phyloP scores from a whole-genome alignment of 2,113 vertebrate species.

The Marmota monax region DNA sequence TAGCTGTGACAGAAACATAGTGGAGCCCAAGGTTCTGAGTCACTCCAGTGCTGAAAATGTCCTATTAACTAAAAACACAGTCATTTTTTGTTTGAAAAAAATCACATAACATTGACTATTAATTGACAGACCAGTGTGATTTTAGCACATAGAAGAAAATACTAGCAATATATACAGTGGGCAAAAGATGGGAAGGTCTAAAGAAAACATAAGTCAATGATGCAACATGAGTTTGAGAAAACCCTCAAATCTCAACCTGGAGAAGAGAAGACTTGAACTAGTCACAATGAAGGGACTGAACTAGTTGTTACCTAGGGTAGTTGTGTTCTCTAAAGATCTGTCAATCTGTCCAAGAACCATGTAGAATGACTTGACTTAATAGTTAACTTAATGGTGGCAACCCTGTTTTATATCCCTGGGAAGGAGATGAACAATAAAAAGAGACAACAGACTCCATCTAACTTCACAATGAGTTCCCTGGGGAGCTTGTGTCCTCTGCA shows the following conservation, averaged over 20 bases:
- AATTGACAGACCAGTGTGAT: background rate
- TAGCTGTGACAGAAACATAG: background rate
- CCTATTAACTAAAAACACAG: background rate
- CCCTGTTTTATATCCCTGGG: constrained; percentile 24
- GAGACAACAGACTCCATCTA: background rate
- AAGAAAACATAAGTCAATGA: background rate
- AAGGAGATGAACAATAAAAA: constrained; percentile 23
- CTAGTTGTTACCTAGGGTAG: background rate
- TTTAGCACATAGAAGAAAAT: constrained; percentile 22
- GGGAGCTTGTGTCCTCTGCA: constrained; percentile 40
- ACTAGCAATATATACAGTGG: background rate
- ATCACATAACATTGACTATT: background rate
- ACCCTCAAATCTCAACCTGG: background rate
- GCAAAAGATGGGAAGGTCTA: background rate
- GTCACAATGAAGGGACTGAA: background rate
- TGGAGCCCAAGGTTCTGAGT: background rate
- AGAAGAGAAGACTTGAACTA: background rate
- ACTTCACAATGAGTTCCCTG: constrained; percentile 57
- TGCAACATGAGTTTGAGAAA: background rate
- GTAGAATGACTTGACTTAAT: constrained; percentile 11
- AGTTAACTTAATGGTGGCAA: background rate
- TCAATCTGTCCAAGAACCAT: background rate
- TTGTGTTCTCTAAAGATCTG: background rate
- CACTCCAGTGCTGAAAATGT: background rate
- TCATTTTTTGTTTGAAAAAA: background rate